Percentiles rank a stretch among this genome's conserved stretches.
These are phyloP conservation scores for Epinotia demarniana DNA, from an alignment of 2,888 invertebrate genomes.

Conservation along the genomic window DNA sequence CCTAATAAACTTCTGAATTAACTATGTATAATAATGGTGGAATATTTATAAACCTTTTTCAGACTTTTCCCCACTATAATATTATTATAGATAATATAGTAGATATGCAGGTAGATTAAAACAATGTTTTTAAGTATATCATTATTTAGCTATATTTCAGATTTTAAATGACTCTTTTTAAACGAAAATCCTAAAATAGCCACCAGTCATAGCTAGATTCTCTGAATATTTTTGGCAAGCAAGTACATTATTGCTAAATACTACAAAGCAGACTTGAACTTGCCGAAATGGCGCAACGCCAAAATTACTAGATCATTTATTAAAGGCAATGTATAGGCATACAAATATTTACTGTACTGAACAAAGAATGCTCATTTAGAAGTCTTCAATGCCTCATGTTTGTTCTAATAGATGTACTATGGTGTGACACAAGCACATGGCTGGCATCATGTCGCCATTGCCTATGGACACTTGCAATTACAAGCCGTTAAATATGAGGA, in stretches of 20 bases:
- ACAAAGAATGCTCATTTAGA: slow-evolving; percentile 4
- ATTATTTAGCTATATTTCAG: too few species aligned
- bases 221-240: slow-evolving; percentile 44
- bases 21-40: too few species aligned
- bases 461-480: background rate
- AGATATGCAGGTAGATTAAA: too few species aligned
- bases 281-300: slow-evolving; percentile 54
- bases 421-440: background rate
- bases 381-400: background rate
- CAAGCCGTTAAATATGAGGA: too few species aligned
- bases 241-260: slow-evolving; percentile 32
- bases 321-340: slow-evolving; percentile 31
- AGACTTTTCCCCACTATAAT: too few species aligned
- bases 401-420: background rate
- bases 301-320: slow-evolving; percentile 45
- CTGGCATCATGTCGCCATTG: background rate
- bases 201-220: slow-evolving; percentile 15
- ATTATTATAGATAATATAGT: too few species aligned
- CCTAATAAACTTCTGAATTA: too few species aligned
- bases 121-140: too few species aligned
- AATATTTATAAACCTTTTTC: too few species aligned
- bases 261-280: slow-evolving; percentile 59
- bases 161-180: background rate
- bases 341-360: slow-evolving; percentile 7
- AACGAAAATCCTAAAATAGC: slow-evolving; percentile 26